Evolutionary conservation across 2,888 invertebrate species (phyloP), one percentile per base, ranked within the genome.

Genomic region (Tyria jacobaeae): DNA sequence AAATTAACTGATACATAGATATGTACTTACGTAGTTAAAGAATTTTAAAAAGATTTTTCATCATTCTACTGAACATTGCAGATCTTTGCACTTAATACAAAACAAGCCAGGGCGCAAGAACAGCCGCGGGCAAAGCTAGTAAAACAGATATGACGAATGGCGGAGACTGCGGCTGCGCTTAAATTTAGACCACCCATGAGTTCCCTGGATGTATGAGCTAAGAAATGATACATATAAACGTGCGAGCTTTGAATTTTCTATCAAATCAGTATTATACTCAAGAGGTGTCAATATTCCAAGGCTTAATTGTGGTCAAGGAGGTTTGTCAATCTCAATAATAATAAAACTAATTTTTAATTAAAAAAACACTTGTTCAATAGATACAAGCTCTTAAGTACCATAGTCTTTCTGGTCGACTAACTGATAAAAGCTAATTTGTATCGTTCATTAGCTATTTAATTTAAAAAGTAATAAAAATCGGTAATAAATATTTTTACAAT

Each of bases 141-240:
- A 39, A 17, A 44, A 21, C 44, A 31, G 31, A 27, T 31, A 54
- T 54, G 41, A 54, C 41, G 54, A 44, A 44, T 21, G 27, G 54
- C 21, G 7, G 25, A 44, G 44, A 54, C 41, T 31, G 54, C 31
- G 39, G 44, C 54, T 44, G 17, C 17, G 27, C 10, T 39, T 39
- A 21, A 51, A 51, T 58, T 41, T 39, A 58, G 58, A 58, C 58
- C 58, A 58, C 58, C 58, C 58, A 58, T 51, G 58, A 21, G 31
- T 17, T 25, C 50, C 14, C 37, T 57, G 57, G 50, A 31, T 21
- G 31, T 57, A 41, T 14, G 25, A 15, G 52, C 34, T 39, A 47
- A 51, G 27, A 58, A 17, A 24, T 51, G 25, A 24, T 56, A 34
- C 44, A 48, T 35, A 25, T 37, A 31, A 44, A 25, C 34, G 47